These are phyloP conservation scores for Melipona quadrifasciata DNA, from an alignment of 1,140 invertebrate genomes.

Conservation along the genomic window DNA sequence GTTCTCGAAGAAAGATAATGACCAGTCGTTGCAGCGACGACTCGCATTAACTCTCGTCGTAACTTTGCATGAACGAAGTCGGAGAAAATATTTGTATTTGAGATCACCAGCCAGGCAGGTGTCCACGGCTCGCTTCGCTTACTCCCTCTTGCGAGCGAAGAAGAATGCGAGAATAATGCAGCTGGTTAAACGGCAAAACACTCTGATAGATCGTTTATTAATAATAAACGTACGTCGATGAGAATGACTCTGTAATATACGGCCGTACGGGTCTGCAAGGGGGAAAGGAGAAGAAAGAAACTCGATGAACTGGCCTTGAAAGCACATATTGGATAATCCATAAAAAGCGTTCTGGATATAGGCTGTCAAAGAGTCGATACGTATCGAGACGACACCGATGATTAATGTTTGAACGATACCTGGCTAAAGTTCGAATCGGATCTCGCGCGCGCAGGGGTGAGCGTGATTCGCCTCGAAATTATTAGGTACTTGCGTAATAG, in stretches of 20 bases:
- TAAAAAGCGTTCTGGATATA: slow-evolving; percentile 22
- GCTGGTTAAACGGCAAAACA: neutral
- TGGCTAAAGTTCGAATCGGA: neutral
- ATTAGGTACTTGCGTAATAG: slow-evolving; percentile 44
- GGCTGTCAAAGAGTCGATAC: slow-evolving; percentile 29
- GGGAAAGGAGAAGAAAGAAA: neutral
- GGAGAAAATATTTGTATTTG: slow-evolving; percentile 19
- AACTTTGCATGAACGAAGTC: slow-evolving; percentile 20
- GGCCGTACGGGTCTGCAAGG: no score
- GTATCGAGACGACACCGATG: slow-evolving; percentile 41
- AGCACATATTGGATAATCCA: slow-evolving; percentile 7
- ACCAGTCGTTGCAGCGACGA: slow-evolving; percentile 59
- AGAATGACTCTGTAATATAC: neutral
- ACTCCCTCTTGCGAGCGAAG: neutral
- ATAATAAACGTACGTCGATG: neutral
- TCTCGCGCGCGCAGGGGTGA: neutral
- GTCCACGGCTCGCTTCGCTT: slow-evolving; percentile 2
- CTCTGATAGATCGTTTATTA: slow-evolving; percentile 15
- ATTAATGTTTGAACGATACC: slow-evolving; percentile 37
- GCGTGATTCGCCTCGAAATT: slow-evolving; percentile 22
- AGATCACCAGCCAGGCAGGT: slow-evolving; percentile 36
- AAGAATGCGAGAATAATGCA: slow-evolving; percentile 16
- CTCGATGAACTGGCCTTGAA: slow-evolving; percentile 1
- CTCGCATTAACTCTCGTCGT: neutral
- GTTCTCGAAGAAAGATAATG: slow-evolving; percentile 56